A percentile compares a stretch with the other conserved stretches of the same genome.
These are phyloP conservation scores for Phengaris arion DNA, from an alignment of 2,888 invertebrate genomes.

Conservation along the genomic window DNA sequence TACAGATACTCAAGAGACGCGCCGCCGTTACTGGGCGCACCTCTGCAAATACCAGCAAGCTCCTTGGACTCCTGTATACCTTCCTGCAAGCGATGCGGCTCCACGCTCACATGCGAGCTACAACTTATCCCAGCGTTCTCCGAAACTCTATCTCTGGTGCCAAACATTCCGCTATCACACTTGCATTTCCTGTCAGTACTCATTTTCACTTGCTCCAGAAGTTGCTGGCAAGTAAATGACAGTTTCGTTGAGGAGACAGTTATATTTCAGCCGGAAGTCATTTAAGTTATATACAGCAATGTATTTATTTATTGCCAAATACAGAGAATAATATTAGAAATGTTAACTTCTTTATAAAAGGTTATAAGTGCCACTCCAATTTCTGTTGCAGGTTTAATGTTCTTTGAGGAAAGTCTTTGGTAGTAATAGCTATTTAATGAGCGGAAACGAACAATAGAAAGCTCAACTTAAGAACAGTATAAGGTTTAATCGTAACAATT, in stretches of 20 bases:
- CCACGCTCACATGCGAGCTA: slow-evolving; percentile 87
- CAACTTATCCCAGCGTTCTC: slow-evolving; percentile 91
- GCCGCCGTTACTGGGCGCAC: slow-evolving; percentile 84
- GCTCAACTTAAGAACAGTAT: neutral
- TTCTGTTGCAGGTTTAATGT: neutral
- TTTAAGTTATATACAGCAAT: slow-evolving; percentile 44
- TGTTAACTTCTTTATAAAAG: neutral
- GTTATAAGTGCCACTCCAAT: neutral
- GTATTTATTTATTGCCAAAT: slow-evolving; percentile 7
- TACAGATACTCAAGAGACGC: slow-evolving; percentile 87
- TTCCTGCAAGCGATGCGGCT: slow-evolving; percentile 85
- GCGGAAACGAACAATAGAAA: neutral
- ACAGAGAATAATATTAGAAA: neutral
- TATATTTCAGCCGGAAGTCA: slow-evolving; percentile 86
- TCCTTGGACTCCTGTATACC: slow-evolving; percentile 57
- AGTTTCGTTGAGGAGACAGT: slow-evolving; percentile 84
- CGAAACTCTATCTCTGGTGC: slow-evolving; percentile 81
- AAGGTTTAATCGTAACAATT: neutral
- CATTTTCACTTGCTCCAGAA: slow-evolving; percentile 89
- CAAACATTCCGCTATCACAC: slow-evolving; percentile 73
- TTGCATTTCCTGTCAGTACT: slow-evolving; percentile 93
- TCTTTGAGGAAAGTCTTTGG: neutral
- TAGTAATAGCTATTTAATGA: neutral
- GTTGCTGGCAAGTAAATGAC: slow-evolving; percentile 89
- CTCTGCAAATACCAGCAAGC: slow-evolving; percentile 71